phyloP scores from a whole-genome alignment of 2,797 vertebrate species.

The Lepilemur ruficaudatus region DNA sequence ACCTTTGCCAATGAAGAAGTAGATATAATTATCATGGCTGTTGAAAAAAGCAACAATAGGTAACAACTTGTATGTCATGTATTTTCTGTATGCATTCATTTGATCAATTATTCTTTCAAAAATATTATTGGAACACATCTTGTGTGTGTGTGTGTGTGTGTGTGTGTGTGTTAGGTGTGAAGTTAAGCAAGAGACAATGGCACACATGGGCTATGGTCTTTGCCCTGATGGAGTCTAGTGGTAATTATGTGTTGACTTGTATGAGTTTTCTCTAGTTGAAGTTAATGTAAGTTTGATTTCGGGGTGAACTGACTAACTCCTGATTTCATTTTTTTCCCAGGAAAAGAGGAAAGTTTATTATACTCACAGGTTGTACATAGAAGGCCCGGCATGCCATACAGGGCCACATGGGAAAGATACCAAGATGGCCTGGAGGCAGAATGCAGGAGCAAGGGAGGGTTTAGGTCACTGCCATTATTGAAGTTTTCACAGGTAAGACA shows the following conservation, averaged over 20 bases:
- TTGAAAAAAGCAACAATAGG: background rate
- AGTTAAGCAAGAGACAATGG: background rate
- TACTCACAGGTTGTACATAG: background rate
- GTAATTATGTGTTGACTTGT: background rate
- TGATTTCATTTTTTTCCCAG: background rate
- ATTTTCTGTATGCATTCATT: background rate
- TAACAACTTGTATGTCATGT: background rate
- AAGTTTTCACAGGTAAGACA: background rate
- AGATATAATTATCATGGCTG: accelerated
- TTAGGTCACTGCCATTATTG: background rate
- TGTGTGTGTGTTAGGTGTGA: background rate
- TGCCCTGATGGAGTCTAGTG: background rate
- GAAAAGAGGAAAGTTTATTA: background rate
- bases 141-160: background rate
- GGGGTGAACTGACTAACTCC: background rate
- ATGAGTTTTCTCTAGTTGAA: background rate
- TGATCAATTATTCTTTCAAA: background rate
- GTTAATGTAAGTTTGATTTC: background rate
- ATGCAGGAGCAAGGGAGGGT: too few species aligned
- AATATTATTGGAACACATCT: background rate
- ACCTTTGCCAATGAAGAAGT: background rate
- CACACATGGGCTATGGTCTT: background rate
- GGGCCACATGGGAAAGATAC: background rate
- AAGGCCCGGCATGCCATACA: background rate
- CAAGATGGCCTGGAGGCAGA: too few species aligned